Base-by-base conservation (phyloP, 2,797 vertebrate species). In the Nothura maculosa region DNA sequence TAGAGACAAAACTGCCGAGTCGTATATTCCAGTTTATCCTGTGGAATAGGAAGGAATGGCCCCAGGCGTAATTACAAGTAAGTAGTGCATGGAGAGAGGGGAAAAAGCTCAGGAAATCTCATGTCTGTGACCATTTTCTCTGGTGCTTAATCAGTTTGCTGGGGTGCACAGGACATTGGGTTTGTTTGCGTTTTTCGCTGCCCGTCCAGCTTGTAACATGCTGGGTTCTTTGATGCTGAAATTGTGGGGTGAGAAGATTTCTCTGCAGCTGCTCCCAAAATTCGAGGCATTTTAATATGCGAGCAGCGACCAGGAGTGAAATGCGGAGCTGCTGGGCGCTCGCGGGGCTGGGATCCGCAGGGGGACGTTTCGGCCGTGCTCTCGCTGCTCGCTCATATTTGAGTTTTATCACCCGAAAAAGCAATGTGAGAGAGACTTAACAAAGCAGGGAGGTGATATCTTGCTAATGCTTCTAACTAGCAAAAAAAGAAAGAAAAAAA, bases 11-110 rank as follows among this genome's bases (percentile, higher is more conserved):
- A 90, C 85, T 96, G 90, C 90, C 62, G 67, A 85, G 94, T 69
- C 12, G 69, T 81, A 58, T 87, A 87, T 94, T 95, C 95, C 89
- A 92, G 86, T 93, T 96, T 91, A 58, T 97, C 95, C 96, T 88
- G 94, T 81, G 96, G 92, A 95, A 94, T 95, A 83, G 97, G 97
- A 96, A 97, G 97, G 96, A 97, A 97, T 93, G 95, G 94, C 95
- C 97, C 96, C 97, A 98, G 96, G 96, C 85, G 8, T 88, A 97
- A 97, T 97, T 95, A 96, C 96, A 96, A 97, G 96, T 88, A 97
- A 97, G 97, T 85, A 86, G 69, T 90, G 94, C 74, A 54, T 84
- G 9, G 60, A 89, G 79, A 94, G 93, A 88, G 69, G 93, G 97
- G 96, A 18, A 94, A 96, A 96, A 92, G 69, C 93, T 90, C 96